Conservation (phyloP, 1,140 invertebrate genomes). For the Drosophila neocordata region DNA sequence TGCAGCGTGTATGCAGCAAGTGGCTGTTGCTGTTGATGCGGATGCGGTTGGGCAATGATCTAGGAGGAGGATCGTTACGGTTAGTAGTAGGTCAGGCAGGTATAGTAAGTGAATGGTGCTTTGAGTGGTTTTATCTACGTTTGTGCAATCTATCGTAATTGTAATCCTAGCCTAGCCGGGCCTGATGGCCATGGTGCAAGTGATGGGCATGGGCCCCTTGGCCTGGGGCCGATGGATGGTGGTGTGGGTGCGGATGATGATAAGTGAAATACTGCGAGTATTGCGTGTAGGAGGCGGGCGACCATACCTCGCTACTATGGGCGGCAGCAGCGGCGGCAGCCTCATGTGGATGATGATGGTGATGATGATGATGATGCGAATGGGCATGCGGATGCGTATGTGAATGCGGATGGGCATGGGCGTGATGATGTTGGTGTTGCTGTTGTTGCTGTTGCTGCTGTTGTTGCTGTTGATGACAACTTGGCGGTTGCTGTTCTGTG, state of each 20-base stretch:
- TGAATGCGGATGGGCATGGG: slow-evolving; percentile 18
- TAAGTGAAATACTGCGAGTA: slow-evolving; percentile 83
- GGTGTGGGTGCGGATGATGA: slow-evolving; percentile 83
- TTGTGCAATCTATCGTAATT: slow-evolving; percentile 24
- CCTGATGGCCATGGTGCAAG: slow-evolving; percentile 70
- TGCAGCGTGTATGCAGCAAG: slow-evolving; percentile 47
- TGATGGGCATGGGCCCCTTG: slow-evolving; percentile 60
- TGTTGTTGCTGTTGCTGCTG: slow-evolving; percentile 47
- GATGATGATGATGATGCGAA: slow-evolving; percentile 54
- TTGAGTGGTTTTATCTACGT: slow-evolving; percentile 36
- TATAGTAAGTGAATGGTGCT: slow-evolving; percentile 21
- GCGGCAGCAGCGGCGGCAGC: slow-evolving; percentile 22
- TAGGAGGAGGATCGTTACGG: slow-evolving; percentile 61
- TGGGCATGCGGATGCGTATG: slow-evolving; percentile 50
- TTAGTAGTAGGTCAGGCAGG: slow-evolving; percentile 58
- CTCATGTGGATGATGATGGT: slow-evolving; percentile 47
- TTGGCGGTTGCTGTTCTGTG: slow-evolving; percentile 54
- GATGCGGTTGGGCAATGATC: slow-evolving; percentile 74
- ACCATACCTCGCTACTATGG: slow-evolving; percentile 82
- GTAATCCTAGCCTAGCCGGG: slow-evolving; percentile 58
- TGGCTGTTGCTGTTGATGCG: slow-evolving; percentile 57
- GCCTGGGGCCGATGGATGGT: slow-evolving; percentile 72
- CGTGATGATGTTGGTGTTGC: slow-evolving; percentile 31
- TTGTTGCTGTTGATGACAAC: slow-evolving; percentile 54
- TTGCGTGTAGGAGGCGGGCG: slow-evolving; percentile 83